phyloP scores from a whole-genome alignment of 2,797 vertebrate species.

The Botia kubotai region DNA sequence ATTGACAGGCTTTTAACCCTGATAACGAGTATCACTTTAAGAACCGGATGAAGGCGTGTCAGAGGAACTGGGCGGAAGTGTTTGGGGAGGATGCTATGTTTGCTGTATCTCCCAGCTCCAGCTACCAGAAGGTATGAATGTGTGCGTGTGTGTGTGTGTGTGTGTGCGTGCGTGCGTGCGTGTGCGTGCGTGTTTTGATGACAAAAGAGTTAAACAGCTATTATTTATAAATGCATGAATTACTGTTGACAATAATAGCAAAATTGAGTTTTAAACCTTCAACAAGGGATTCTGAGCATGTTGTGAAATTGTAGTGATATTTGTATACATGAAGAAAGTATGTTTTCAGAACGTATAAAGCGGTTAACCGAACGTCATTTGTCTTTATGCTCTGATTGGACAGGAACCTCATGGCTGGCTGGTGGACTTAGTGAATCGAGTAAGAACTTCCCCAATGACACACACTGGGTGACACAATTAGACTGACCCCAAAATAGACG shows the following conservation, averaged over 20 bases:
- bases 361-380: background rate
- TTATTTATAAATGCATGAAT: too few relatives aligned
- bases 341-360: background rate
- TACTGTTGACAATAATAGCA: too few relatives aligned
- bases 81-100: constrained; percentile 97
- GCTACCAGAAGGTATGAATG: constrained; percentile 87
- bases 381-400: constrained; percentile 58
- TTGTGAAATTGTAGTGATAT: too few relatives aligned
- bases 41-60: constrained; percentile 96
- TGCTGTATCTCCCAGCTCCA: constrained; percentile 89
- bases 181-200: too few relatives aligned
- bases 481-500: background rate
- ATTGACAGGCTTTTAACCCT: constrained; percentile 91
- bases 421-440: constrained; percentile 97
- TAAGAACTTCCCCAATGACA: constrained; percentile 68
- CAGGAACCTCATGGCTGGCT: constrained; percentile 99
- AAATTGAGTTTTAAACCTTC: too few relatives aligned
- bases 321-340: too few relatives aligned
- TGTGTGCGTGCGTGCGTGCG: too few relatives aligned
- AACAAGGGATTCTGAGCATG: too few relatives aligned
- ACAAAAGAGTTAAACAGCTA: too few relatives aligned
- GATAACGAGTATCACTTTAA: constrained; percentile 99
- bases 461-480: background rate
- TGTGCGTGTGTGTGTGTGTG: too few relatives aligned
- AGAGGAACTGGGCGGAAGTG: constrained; percentile 97